Base-by-base conservation (phyloP, 2,888 invertebrate species). In the Plebejus melissa region DNA sequence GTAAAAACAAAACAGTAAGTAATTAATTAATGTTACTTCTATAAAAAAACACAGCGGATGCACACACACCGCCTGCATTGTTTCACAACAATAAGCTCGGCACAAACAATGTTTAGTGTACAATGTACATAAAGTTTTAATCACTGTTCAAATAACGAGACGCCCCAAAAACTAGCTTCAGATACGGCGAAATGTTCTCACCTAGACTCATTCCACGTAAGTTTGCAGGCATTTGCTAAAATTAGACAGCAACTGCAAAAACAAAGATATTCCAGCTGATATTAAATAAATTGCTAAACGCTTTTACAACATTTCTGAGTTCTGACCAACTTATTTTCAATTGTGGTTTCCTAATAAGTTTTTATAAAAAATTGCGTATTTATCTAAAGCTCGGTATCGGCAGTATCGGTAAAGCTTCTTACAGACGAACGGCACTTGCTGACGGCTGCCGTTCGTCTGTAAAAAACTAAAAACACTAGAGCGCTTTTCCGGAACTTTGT, bases 41-140 rank as follows among this genome's bases (percentile, higher is more conserved):
- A 65, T 2, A 32, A 32, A 32, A 60, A 69, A 41, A n/a, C 16
- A 70, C 38, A 70, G 70, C 70, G 70, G 70, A 70, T 70, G 70
- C 70, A 70, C 70, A 69, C 41, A 70, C 41, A 70, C 38, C 38
- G 38, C 69, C 69, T 28, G 41, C 70, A 70, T 70, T 70, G 70
- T 70, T 70, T 41, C 41, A 38, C 70, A 70, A 70, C 70, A 70
- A 41, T 70, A 70, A 70, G 70, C 70, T 70, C 38, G 41, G 70
- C 70, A 41, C 70, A 69, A 38, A 69, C 38, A 70, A 41, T 70
- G 41, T 41, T 41, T 70, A 28, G 41, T 41, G 70, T 69, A 36
- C 54, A 54, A 54, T 22, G 36, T 38, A 69, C 70, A 41, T 22
- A 41, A 41, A 70, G 70, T 70, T 41, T 70, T 41, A 70, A 41